A percentile compares a stretch with the other conserved stretches of the same genome.
phyloP scores from a whole-genome alignment of 2,888 invertebrate species.

The Athalia circularis region DNA sequence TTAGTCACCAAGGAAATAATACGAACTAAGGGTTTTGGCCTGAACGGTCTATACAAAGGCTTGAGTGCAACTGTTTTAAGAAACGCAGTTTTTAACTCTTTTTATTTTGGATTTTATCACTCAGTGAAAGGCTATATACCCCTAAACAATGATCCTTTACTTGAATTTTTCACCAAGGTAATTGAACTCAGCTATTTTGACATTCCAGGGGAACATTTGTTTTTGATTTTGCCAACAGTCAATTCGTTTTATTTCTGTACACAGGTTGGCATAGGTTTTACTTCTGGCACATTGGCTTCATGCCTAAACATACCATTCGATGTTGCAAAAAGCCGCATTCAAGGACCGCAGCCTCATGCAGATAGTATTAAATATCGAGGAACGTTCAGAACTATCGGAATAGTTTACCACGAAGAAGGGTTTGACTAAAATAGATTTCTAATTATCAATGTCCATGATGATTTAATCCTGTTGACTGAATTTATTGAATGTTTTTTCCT shows the following conservation, averaged over 20 bases:
- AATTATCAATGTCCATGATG: background rate
- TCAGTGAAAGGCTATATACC: conserved; percentile 87
- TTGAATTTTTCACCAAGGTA: conserved; percentile 84
- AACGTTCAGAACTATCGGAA: conserved; percentile 83
- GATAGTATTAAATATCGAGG: conserved; percentile 86
- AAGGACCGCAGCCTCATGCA: conserved; percentile 89
- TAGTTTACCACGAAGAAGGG: conserved; percentile 94
- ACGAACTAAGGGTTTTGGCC: conserved; percentile 85
- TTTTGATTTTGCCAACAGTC: conserved; percentile 46
- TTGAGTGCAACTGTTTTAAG: conserved; percentile 91
- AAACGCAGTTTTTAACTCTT: conserved; percentile 94
- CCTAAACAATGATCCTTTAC: conserved; percentile 80
- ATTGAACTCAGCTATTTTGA: conserved; percentile 15
- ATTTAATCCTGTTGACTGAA: conserved; percentile 37
- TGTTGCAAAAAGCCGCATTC: conserved; percentile 96
- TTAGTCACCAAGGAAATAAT: conserved; percentile 88
- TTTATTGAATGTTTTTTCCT: background rate
- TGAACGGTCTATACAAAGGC: conserved; percentile 89
- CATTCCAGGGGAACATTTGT: conserved; percentile 1
- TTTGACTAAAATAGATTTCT: conserved; percentile 71
- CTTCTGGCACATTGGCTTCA: conserved; percentile 91
- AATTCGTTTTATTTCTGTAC: background rate
- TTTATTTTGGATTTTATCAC: conserved; percentile 97
- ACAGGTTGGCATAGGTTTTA: conserved; percentile 85
- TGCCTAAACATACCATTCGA: conserved; percentile 96